Evolutionary conservation across 2,113 vertebrate genomes (phyloP).

Genomic region (Morone saxatilis): DNA sequence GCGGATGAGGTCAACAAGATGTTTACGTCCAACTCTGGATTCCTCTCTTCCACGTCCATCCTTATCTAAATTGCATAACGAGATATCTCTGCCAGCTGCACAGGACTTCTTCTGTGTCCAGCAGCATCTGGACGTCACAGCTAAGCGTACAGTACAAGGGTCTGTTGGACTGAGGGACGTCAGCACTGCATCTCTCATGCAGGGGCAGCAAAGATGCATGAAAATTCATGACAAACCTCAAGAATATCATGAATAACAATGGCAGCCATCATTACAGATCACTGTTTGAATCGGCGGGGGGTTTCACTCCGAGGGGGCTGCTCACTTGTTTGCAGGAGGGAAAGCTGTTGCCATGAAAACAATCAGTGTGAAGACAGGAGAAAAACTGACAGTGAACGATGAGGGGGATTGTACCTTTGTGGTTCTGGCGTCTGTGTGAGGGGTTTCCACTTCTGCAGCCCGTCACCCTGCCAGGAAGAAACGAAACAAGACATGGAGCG

Average conservation of each 20-base stretch:
- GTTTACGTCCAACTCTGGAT: constrained; percentile 12
- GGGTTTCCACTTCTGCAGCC: constrained; percentile 88
- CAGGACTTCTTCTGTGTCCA: constrained; percentile 57
- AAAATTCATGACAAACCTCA: constrained; percentile 52
- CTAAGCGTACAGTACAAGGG: neutral
- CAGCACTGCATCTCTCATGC: neutral
- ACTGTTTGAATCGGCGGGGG: neutral
- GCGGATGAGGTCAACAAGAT: constrained; percentile 4
- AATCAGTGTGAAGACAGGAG: neutral
- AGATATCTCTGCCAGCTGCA: constrained; percentile 26
- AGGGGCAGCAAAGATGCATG: neutral
- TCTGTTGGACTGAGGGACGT: constrained; percentile 18
- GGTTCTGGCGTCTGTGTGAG: constrained; percentile 88
- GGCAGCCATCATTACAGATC: neutral
- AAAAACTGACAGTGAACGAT: neutral
- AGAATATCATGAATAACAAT: constrained; percentile 18
- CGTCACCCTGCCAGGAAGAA: constrained; percentile 81
- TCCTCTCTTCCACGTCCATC: neutral
- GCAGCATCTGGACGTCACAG: constrained; percentile 47
- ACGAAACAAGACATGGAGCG: constrained; percentile 46
- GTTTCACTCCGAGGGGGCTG: neutral
- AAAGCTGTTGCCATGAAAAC: neutral
- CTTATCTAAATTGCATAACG: constrained; percentile 45
- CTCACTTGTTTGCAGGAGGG: neutral
- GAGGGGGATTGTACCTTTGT: constrained; percentile 85